phyloP scores from a whole-genome alignment of 2,113 vertebrate species.

The Centropristis striata region DNA sequence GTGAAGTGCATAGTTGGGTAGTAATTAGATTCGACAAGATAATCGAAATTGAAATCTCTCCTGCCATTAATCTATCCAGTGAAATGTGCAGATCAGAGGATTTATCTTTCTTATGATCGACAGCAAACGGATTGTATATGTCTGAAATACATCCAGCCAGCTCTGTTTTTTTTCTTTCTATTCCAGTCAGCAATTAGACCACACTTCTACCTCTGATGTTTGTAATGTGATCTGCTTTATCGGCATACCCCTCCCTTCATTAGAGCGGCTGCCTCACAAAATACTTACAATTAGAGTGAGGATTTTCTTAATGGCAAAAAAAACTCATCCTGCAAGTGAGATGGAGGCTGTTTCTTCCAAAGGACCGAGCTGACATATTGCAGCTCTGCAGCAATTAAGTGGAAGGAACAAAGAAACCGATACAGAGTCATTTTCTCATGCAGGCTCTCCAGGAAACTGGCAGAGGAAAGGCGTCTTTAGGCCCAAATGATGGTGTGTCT shows the following conservation, averaged over 20 bases:
- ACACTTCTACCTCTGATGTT: constrained; percentile 41
- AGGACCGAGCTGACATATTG: constrained; percentile 63
- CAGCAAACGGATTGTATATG: constrained; percentile 28
- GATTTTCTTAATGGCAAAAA: constrained; percentile 55
- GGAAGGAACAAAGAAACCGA: constrained; percentile 69
- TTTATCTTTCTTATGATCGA: constrained; percentile 42
- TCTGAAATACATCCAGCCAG: constrained; percentile 49
- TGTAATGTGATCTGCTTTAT: constrained; percentile 61
- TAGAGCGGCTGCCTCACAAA: constrained; percentile 60
- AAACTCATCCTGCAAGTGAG: constrained; percentile 46
- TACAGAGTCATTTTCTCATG: constrained; percentile 63
- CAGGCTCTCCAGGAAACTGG: constrained; percentile 54
- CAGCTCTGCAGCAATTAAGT: constrained; percentile 63
- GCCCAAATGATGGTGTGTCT: constrained; percentile 53
- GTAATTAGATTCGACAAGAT: constrained; percentile 54
- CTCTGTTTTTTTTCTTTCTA: neutral
- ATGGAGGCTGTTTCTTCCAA: constrained; percentile 30
- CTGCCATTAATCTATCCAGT: constrained; percentile 47
- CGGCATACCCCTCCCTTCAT: constrained; percentile 52
- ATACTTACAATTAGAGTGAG: constrained; percentile 61
- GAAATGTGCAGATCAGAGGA: constrained; percentile 60
- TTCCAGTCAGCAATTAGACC: constrained; percentile 56
- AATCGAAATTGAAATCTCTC: constrained; percentile 57
- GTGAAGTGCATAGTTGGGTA: constrained; percentile 4
- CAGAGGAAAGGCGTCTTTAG: constrained; percentile 51